Conservation (phyloP, 2,113 vertebrate genomes). For the Antechinus flavipes region DNA sequence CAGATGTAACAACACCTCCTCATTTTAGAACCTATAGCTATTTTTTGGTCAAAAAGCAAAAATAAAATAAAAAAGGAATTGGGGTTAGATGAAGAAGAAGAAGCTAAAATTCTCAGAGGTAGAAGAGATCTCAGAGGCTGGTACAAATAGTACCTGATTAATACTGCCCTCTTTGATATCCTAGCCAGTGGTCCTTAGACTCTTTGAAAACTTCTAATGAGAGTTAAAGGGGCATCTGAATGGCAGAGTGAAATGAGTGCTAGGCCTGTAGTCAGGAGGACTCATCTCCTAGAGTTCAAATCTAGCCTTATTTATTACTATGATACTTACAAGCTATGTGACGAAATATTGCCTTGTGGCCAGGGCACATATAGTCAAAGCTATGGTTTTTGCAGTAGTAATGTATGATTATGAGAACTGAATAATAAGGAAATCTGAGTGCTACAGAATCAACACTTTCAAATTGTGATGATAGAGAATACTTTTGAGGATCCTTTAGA, state of each 20-base stretch:
- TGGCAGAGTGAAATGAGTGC: neutral
- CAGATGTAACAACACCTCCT: constrained; percentile 21
- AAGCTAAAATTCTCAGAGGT: neutral
- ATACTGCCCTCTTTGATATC: neutral
- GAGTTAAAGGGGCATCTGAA: too few species aligned
- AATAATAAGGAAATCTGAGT: neutral
- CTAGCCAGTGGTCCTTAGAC: neutral
- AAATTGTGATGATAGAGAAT: neutral
- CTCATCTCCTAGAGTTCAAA: neutral
- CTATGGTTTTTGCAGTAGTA: neutral
- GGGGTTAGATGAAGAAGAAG: neutral
- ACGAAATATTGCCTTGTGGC: neutral
- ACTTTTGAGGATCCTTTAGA: neutral
- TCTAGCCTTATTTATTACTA: neutral
- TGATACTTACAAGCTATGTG: neutral
- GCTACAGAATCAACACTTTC: neutral
- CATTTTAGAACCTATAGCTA: constrained; percentile 38
- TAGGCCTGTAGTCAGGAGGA: neutral
- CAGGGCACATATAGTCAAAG: neutral
- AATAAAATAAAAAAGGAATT: neutral
- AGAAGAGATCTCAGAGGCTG: neutral
- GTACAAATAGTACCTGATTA: neutral
- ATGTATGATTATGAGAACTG: neutral
- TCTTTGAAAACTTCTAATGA: neutral
- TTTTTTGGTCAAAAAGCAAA: constrained; percentile 54